A percentile compares a stretch with the other conserved stretches of the same genome.
These are phyloP conservation scores for Lepidocolaptes lacrymiger DNA, from an alignment of 2,797 vertebrate genomes.

Conservation along the genomic window DNA sequence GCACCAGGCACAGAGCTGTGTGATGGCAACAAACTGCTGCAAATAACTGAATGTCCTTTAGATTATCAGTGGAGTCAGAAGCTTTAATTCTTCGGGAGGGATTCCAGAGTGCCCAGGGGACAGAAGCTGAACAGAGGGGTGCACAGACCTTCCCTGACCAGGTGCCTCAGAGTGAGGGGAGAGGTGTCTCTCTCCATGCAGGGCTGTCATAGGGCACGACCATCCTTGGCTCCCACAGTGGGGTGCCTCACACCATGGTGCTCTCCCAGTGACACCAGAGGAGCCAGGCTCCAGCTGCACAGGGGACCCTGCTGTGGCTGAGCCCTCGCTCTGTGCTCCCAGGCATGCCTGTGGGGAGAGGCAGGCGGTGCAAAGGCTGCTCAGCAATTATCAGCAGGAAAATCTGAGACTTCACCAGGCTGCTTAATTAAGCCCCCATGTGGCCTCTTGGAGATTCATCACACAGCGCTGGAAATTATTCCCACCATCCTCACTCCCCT, in stretches of 20 bases:
- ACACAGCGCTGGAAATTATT: background rate
- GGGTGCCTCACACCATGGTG: background rate
- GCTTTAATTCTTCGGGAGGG: background rate
- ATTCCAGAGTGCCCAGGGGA: accelerated
- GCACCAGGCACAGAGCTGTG: accelerated
- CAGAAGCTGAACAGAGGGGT: background rate
- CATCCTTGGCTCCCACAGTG: background rate
- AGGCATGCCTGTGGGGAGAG: background rate
- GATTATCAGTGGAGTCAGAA: background rate
- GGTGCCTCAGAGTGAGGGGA: background rate
- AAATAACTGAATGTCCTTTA: background rate
- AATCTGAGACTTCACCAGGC: conserved; percentile 58
- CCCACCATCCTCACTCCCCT: background rate
- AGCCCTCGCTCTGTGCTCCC: background rate
- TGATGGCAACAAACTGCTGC: background rate
- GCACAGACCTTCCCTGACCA: accelerated
- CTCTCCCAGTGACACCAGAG: accelerated
- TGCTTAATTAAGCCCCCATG: conserved; percentile 72
- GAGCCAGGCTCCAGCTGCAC: background rate
- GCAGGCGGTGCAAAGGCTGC: conserved; percentile 10
- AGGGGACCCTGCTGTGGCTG: background rate
- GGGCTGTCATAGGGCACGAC: background rate
- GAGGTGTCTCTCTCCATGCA: too few relatives aligned
- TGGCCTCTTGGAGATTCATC: conserved; percentile 65
- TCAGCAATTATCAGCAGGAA: conserved; percentile 50